Conservation (phyloP, 2,888 invertebrate genomes). For the Myopa tessellatipennis region DNA sequence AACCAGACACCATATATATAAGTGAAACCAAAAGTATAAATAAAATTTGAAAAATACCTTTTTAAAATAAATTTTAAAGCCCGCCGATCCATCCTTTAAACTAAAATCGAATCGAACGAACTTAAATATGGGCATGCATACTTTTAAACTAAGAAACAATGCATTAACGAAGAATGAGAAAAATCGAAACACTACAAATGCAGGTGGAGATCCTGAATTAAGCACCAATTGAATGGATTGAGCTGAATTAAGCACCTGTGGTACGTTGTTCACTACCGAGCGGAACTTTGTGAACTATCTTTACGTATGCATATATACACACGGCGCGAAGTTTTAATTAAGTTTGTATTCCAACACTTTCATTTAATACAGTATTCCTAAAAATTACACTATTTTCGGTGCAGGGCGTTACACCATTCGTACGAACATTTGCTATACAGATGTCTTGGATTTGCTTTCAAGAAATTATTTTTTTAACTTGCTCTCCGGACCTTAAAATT, state of each 20-base stretch:
- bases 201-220: neutral
- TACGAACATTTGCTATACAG: neutral
- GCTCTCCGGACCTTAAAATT: neutral
- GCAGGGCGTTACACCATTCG: conserved; percentile 40
- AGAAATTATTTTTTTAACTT: neutral
- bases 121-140: conserved; percentile 64
- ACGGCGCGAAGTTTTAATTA: neutral
- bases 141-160: conserved; percentile 27
- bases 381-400: conserved; percentile 38
- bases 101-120: conserved; percentile 66
- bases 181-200: neutral
- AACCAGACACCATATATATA: conserved; percentile 36
- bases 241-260: conserved; percentile 35
- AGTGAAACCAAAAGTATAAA: conserved; percentile 40
- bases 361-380: conserved; percentile 30
- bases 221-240: conserved; percentile 17
- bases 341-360: neutral
- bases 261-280: neutral
- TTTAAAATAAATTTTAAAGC: conserved; percentile 84
- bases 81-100: conserved; percentile 81
- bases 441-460: neutral
- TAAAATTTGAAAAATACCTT: conserved; percentile 75
- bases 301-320: conserved; percentile 22
- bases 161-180: conserved; percentile 8
- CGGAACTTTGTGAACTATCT: conserved; percentile 8